Evolutionary conservation across 2,888 invertebrate genomes (phyloP).

Genomic region (Kryphioiulus occultus): DNA sequence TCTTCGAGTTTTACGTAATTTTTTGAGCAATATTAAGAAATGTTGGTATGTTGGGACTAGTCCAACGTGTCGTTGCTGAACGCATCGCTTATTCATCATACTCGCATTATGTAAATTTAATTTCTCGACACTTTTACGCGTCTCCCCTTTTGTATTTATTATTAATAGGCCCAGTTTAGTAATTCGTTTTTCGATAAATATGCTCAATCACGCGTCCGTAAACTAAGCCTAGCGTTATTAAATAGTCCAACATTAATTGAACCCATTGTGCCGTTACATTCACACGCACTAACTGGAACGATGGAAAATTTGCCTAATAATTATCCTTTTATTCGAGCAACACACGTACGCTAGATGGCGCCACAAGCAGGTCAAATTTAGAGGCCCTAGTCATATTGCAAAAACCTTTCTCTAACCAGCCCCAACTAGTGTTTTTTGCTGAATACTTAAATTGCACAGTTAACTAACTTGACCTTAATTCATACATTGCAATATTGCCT

Average conservation of each 20-base stretch:
- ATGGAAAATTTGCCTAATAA: not conserved
- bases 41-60: not conserved
- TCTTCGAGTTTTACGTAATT: too few species aligned
- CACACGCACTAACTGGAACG: not conserved
- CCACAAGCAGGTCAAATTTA: not conserved
- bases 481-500: too few species aligned
- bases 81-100: not conserved
- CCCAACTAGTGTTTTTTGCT: too few species aligned
- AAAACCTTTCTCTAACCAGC: too few species aligned
- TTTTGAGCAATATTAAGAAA: too few species aligned
- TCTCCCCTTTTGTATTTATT: not conserved
- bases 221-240: constrained; percentile 18
- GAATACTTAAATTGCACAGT: too few species aligned
- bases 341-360: not conserved
- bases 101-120: not conserved
- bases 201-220: not conserved
- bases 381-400: too few species aligned
- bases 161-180: constrained; percentile 11
- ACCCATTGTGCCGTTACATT: not conserved
- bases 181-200: constrained; percentile 25
- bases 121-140: not conserved
- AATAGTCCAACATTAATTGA: constrained; percentile 3
- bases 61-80: not conserved
- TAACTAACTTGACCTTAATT: too few species aligned
- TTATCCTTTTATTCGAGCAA: not conserved